Conservation (phyloP, 2,888 invertebrate genomes). For the Cistogaster globosa region DNA sequence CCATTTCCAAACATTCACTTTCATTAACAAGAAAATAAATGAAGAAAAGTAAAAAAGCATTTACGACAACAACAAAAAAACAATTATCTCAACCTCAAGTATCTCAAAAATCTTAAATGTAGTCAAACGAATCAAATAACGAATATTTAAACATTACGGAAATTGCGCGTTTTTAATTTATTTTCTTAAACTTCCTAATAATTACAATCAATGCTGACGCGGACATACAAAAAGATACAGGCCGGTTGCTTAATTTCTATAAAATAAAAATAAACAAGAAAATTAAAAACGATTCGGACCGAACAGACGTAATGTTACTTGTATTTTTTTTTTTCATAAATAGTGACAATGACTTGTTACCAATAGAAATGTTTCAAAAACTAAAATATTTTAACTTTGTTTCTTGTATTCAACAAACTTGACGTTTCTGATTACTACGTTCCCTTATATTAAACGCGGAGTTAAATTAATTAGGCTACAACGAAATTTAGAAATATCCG, state of each 20-base stretch:
- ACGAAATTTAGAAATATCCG: too few species aligned
- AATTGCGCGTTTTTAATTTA: constrained; percentile 27
- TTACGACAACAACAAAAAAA: neutral
- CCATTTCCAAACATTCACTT: constrained; percentile 64
- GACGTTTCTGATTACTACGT: too few species aligned
- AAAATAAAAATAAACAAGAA: constrained; percentile 2
- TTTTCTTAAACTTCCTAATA: constrained; percentile 60
- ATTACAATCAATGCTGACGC: constrained; percentile 25
- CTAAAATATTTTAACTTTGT: too few species aligned
- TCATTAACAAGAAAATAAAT: constrained; percentile 56
- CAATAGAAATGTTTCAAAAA: too few species aligned
- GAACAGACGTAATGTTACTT: too few species aligned
- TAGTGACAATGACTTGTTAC: constrained; percentile 4
- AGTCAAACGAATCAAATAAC: constrained; percentile 31
- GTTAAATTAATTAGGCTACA: too few species aligned
- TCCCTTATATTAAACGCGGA: too few species aligned
- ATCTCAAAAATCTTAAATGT: constrained; percentile 44
- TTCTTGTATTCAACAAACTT: too few species aligned
- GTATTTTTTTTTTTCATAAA: too few species aligned
- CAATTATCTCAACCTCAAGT: too few species aligned
- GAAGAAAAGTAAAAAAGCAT: constrained; percentile 10
- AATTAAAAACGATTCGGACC: too few species aligned
- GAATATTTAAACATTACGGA: constrained; percentile 58
- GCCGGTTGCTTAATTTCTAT: constrained; percentile 34
- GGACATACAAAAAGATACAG: constrained; percentile 43